A percentile compares a stretch with the other conserved stretches of the same genome.
These are phyloP conservation scores for Sicus ferrugineus DNA, from an alignment of 2,888 invertebrate species.

Conservation along the genomic window DNA sequence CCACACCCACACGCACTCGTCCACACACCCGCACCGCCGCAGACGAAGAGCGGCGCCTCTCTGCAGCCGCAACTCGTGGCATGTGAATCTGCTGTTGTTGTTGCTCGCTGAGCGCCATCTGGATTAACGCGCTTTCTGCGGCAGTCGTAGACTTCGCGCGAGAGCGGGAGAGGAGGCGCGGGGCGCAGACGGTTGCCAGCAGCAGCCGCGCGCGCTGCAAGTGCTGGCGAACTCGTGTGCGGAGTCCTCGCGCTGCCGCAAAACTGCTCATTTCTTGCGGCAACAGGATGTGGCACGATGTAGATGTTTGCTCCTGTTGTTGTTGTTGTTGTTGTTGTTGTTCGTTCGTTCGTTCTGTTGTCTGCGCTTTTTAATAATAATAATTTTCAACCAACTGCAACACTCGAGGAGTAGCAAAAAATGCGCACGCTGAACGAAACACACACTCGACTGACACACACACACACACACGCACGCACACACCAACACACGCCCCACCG, in stretches of 20 bases:
- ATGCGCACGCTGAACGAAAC: neutral
- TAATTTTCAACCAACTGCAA: slow-evolving; percentile 3
- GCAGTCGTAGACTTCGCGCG: no score
- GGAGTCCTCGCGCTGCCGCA: neutral
- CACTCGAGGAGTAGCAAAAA: neutral
- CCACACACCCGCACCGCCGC: no score
- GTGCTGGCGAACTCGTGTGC: slow-evolving; percentile 4
- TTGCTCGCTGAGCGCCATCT: no score
- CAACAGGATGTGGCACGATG: slow-evolving; percentile 4
- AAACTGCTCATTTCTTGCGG: neutral
- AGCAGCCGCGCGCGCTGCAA: no score
- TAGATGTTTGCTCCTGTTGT: neutral
- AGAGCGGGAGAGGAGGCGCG: no score
- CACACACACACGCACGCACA: neutral
- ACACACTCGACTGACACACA: neutral
- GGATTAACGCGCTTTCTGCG: no score
- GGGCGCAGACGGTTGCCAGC: no score
- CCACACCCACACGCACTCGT: no score
- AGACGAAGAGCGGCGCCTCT: no score
- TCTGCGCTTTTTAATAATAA: slow-evolving; percentile 19
- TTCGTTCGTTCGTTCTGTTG: neutral
- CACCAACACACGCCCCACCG: neutral
- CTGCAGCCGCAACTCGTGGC: no score
- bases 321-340: neutral
- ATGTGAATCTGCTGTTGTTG: no score